These are phyloP conservation scores for Falco biarmicus DNA, from an alignment of 2,797 vertebrate species.

Conservation along the genomic window DNA sequence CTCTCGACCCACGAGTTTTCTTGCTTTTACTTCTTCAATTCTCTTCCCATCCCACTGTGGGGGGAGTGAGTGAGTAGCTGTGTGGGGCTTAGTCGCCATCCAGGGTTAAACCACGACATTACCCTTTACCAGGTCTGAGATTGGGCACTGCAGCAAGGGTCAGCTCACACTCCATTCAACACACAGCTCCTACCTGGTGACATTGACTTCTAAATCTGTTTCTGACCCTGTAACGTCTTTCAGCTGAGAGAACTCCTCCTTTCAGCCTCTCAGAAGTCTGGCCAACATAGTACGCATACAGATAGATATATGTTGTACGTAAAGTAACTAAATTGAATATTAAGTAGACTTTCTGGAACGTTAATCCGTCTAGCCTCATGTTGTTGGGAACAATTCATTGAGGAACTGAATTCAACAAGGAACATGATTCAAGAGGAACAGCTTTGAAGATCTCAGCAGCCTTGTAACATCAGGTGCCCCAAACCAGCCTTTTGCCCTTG, in stretches of 20 bases:
- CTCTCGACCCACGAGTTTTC: too few species aligned
- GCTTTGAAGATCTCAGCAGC: neutral
- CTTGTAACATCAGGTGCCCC: neutral
- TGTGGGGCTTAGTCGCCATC: too few species aligned
- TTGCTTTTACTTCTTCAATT: too few species aligned
- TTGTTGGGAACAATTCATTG: neutral
- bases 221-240: neutral
- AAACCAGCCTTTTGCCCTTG: neutral
- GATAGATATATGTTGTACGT: neutral
- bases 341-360: neutral
- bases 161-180: rapidly evolving
- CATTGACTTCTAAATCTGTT: neutral
- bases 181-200: neutral
- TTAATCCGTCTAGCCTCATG: rapidly evolving
- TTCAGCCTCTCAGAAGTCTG: neutral
- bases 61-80: too few species aligned
- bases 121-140: neutral
- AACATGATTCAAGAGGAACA: neutral
- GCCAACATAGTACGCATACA: rapidly evolving
- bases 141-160: rapidly evolving
- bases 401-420: neutral
- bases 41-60: too few species aligned
- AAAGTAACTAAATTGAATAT: neutral
- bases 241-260: neutral
- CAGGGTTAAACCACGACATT: too few species aligned